phyloP scores from a whole-genome alignment of 1,140 invertebrate species.

The Helicoverpa zea region DNA sequence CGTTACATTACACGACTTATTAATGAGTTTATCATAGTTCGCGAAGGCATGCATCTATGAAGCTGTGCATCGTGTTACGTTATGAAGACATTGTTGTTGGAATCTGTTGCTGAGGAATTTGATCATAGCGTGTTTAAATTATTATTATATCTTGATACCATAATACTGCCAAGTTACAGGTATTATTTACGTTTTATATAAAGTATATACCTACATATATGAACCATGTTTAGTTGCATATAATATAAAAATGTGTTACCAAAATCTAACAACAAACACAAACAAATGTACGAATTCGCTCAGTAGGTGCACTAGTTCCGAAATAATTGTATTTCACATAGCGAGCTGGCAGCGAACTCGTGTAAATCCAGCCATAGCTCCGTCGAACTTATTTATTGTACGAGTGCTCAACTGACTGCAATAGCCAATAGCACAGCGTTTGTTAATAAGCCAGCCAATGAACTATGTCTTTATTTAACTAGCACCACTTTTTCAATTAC shows the following conservation, averaged over 20 bases:
- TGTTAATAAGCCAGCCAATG: neutral
- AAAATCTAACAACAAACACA: no score
- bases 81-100: slow-evolving; percentile 11
- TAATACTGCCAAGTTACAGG: no score
- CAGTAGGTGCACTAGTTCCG: neutral
- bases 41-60: slow-evolving; percentile 28
- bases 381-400: slow-evolving; percentile 32
- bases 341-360: neutral
- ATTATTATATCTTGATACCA: no score
- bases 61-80: slow-evolving; percentile 18
- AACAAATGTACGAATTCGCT: no score
- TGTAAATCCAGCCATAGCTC: slow-evolving; percentile 13
- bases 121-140: neutral
- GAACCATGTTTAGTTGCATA: no score
- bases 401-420: neutral
- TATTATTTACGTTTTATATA: no score
- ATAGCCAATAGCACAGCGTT: slow-evolving; percentile 24
- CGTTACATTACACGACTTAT: slow-evolving; percentile 48
- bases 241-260: no score
- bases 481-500: neutral
- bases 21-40: slow-evolving; percentile 34
- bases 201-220: no score
- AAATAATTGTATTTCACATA: slow-evolving; percentile 9
- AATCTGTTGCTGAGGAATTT: slow-evolving; percentile 8
- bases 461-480: slow-evolving; percentile 50